Evolutionary conservation across 2,888 invertebrate genomes (phyloP).

Genomic region (Elysia crispata): DNA sequence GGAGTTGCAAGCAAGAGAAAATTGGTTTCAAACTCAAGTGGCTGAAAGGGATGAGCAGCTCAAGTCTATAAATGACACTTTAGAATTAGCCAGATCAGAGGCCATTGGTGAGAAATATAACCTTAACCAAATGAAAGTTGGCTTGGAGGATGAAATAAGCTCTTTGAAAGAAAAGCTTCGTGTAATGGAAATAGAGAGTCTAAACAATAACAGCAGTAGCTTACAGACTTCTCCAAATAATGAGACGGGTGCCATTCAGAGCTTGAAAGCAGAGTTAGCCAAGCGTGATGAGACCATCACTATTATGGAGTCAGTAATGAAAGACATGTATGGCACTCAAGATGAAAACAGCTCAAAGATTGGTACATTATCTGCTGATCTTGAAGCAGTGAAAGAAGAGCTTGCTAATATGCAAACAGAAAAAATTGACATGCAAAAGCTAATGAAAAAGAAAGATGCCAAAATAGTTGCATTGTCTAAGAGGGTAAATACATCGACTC

Average conservation of each 20-base stretch:
- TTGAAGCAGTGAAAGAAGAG: conserved; percentile 41
- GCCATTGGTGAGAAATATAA: not conserved
- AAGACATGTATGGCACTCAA: conserved; percentile 48
- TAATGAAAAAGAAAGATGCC: conserved; percentile 61
- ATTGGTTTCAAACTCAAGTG: not conserved
- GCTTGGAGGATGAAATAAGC: conserved; percentile 45
- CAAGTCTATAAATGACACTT: no score
- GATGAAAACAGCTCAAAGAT: conserved; percentile 43
- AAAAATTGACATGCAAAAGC: conserved; percentile 53
- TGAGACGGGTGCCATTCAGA: conserved; percentile 42
- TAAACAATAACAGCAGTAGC: conserved; percentile 33
- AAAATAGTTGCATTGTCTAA: conserved; percentile 57
- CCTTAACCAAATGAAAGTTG: conserved; percentile 32
- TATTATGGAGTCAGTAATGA: conserved; percentile 50
- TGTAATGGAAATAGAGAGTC: conserved; percentile 42
- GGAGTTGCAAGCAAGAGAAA: not conserved
- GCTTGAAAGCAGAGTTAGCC: conserved; percentile 45
- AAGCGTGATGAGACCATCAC: conserved; percentile 46
- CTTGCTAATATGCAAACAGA: conserved; percentile 28
- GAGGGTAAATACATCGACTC: conserved; percentile 45
- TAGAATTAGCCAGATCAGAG: no score
- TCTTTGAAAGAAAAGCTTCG: conserved; percentile 44
- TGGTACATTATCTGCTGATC: conserved; percentile 43
- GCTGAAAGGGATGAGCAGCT: not conserved
- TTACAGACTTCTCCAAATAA: conserved; percentile 18